Evolutionary conservation across 2,113 vertebrate genomes (phyloP).

Genomic region (Elanoides forficatus): DNA sequence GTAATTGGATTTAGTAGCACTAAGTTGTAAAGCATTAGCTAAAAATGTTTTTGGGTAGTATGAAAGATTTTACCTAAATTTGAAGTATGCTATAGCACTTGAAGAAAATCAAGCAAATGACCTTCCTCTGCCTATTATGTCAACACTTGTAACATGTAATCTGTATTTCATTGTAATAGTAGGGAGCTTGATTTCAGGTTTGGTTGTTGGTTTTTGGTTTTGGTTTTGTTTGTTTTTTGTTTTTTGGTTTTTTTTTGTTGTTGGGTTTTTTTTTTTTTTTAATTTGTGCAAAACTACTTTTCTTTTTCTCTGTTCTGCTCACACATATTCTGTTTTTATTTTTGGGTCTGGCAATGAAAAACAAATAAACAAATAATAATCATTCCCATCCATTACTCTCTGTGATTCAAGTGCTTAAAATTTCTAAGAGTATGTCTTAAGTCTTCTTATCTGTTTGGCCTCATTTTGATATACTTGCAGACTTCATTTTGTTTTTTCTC

Average conservation of each 20-base stretch:
- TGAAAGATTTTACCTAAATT: conserved; percentile 5
- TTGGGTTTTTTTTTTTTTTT: not conserved
- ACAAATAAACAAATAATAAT: conserved; percentile 67
- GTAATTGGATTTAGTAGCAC: conserved; percentile 19
- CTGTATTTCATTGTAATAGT: conserved; percentile 12
- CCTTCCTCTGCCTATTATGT: conserved; percentile 15
- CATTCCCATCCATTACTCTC: conserved; percentile 82
- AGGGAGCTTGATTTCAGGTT: conserved; percentile 37
- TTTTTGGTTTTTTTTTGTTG: too few species aligned
- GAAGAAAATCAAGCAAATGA: not conserved
- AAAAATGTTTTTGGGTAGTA: conserved; percentile 22
- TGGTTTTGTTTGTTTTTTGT: too few species aligned
- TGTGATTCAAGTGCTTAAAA: conserved; percentile 83
- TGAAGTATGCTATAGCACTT: not conserved
- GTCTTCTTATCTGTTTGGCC: conserved; percentile 82
- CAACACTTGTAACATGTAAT: not conserved
- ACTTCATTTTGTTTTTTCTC: conserved; percentile 90
- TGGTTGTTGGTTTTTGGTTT: not conserved
- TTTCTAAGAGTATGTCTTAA: conserved; percentile 79
- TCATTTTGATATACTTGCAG: conserved; percentile 83
- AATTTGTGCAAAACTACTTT: conserved; percentile 61
- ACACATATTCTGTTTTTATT: conserved; percentile 74
- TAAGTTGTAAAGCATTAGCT: conserved; percentile 10
- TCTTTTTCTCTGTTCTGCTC: conserved; percentile 66
- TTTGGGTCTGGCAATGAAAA: conserved; percentile 85